Evolutionary conservation across 1,140 invertebrate species (phyloP), one percentile per base, ranked within the genome.

Genomic region (Colletes latitarsis): DNA sequence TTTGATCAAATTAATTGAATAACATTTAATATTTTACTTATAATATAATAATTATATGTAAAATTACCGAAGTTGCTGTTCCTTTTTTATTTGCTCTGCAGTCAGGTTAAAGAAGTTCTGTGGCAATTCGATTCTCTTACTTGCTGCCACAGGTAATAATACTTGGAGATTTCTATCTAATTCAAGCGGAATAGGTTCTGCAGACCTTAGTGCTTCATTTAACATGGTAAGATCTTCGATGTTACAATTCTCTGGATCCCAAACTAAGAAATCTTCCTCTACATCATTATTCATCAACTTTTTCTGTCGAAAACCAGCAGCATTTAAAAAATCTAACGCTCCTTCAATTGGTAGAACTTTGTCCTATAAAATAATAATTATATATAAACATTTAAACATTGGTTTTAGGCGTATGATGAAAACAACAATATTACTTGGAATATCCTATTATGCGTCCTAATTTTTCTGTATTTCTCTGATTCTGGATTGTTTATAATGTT

Each of bases 391-490:
- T 68, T n/a, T 52, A 6, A 46, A 14, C 41, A 63, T 2, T 17
- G 12, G 58, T n/a, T 68, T 30, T 39, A 73, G 19, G 8, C 14
- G 39, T 64, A 55, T 9, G 30, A 52, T 49, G 15, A 41, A 66
- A 46, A n/a, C 39, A 69, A 21, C 10, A 64, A 19, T 73, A 82
- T 77, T 85, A 93, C 92, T 79, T 95, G 93, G 90, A 96, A 96
- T 74, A 94, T 94, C 94, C 96, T 96, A 92, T 98, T 99, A 5
- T 95, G 95, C 93, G 97, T 95, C 80, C 98, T 94, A 79, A 99
- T 99, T 94, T 97, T 98, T 83, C 96, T 96, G 92, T 96, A 99
- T 90, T 99, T 99, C 85, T 97, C 96, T 88, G 98, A 97, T 12
- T 94, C 94, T 0, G 98, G 98, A 93, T 98, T 95, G 19, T 95